A percentile compares a stretch with the other conserved stretches of the same genome.
Conservation (phyloP, 2,797 vertebrate genomes). For the Cygnus olor region DNA sequence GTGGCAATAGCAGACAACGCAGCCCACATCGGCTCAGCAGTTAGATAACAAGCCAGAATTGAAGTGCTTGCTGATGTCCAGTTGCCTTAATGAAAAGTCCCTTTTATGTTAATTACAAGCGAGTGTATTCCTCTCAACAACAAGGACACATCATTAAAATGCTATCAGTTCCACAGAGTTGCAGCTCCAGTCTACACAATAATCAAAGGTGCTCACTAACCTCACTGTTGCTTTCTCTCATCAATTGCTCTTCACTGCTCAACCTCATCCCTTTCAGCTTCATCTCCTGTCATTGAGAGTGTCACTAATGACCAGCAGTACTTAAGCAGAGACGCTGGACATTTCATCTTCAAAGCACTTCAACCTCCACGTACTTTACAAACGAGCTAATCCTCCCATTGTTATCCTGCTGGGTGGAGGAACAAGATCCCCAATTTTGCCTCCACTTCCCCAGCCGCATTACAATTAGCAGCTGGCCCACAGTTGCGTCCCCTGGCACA, state of each 20-base stretch:
- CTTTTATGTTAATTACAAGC: not conserved
- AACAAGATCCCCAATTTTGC: not conserved
- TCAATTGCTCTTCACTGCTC: not conserved
- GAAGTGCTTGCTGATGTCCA: not conserved
- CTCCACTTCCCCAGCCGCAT: not conserved
- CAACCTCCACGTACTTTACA: conserved; percentile 28
- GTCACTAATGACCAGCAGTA: conserved; percentile 37
- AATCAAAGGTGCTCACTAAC: conserved; percentile 1
- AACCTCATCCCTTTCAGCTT: conserved; percentile 20
- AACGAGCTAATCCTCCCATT: conserved; percentile 26
- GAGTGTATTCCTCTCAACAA: not conserved
- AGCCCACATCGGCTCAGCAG: not conserved
- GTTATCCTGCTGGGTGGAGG: not conserved
- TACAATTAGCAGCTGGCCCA: not conserved
- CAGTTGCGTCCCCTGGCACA: fast-evolving
- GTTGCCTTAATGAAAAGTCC: not conserved
- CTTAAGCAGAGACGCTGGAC: not conserved
- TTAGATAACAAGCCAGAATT: not conserved
- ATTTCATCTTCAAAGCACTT: conserved; percentile 56
- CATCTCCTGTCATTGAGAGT: not conserved
- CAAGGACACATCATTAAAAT: not conserved
- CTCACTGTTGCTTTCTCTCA: conserved; percentile 12
- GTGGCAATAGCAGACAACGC: not conserved
- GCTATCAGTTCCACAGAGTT: not conserved
- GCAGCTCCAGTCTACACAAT: not conserved